phyloP scores from a whole-genome alignment of 2,888 invertebrate species.

The Hypercompe scribonia region DNA sequence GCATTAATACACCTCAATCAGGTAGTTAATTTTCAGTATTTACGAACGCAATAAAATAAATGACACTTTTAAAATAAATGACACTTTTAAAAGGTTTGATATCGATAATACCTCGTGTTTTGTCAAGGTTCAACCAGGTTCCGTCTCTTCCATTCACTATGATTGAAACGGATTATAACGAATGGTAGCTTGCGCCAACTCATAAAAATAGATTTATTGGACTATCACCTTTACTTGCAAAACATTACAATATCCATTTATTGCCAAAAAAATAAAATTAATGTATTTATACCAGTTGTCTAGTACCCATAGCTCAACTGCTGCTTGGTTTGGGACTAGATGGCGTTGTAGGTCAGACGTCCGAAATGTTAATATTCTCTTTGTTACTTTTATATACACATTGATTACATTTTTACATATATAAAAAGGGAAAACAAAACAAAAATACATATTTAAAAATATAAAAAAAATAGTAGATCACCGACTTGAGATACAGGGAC shows the following conservation, averaged over 20 bases:
- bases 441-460: no score
- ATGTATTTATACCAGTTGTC: no score
- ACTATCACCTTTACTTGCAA: not conserved
- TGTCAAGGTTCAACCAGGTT: not conserved
- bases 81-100: not conserved
- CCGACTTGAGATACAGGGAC: no score
- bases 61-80: not conserved
- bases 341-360: no score
- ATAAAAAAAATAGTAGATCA: no score
- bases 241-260: not conserved
- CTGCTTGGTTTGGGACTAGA: no score
- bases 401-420: no score
- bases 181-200: not conserved
- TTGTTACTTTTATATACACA: no score
- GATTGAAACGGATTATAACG: not conserved
- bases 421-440: no score
- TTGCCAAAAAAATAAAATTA: no score
- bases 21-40: conserved; percentile 62
- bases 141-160: not conserved
- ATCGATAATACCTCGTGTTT: not conserved
- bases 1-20: conserved; percentile 69
- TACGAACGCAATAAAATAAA: not conserved
- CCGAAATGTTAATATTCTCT: no score
- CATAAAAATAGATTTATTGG: not conserved
- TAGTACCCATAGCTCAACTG: no score